Evolutionary conservation across 2,888 invertebrate genomes (phyloP).

Genomic region (Synanthedon tipuliformis): DNA sequence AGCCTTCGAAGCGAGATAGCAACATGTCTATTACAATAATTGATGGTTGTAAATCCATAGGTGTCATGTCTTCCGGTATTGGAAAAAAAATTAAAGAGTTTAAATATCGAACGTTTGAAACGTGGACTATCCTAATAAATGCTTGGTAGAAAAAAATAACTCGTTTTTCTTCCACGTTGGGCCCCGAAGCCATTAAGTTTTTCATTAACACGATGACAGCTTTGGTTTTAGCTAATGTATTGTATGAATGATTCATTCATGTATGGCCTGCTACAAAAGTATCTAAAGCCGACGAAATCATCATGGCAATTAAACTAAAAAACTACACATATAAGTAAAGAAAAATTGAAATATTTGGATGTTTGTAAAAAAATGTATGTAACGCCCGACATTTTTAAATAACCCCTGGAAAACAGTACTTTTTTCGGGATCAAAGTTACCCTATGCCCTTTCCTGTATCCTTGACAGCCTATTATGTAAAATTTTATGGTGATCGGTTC

Average conservation of each 20-base stretch:
- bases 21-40: conserved; percentile 40
- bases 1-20: conserved; percentile 15
- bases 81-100: conserved; percentile 14
- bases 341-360: no score
- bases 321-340: no score
- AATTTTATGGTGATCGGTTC: no score
- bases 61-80: conserved; percentile 54
- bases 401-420: no score
- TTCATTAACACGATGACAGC: conserved; percentile 25
- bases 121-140: background rate
- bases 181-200: conserved; percentile 22
- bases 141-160: background rate
- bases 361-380: no score
- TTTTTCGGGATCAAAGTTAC: no score
- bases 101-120: background rate
- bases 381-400: no score
- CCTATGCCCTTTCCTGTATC: no score
- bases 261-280: no score
- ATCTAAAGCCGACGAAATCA: no score
- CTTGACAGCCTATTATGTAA: no score
- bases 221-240: conserved; percentile 18
- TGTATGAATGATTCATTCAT: conserved; percentile 6
- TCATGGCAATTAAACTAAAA: no score
- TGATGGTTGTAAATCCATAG: conserved; percentile 48
- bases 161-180: background rate